These are phyloP conservation scores for Edolisoma coerulescens DNA, from an alignment of 2,113 vertebrate genomes.

Conservation along the genomic window DNA sequence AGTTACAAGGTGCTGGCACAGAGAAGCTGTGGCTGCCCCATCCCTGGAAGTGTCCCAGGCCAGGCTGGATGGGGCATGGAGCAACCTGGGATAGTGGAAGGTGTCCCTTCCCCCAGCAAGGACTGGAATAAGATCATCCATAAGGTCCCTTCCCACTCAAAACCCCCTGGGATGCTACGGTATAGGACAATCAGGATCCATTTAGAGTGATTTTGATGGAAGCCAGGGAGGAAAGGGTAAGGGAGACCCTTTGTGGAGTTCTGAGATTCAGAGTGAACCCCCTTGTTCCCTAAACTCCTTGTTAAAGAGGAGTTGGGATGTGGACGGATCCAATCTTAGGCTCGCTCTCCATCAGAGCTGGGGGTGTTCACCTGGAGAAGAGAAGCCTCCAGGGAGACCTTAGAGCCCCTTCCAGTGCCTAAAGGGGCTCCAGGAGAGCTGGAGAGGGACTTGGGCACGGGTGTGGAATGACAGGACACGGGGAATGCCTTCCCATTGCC, in stretches of 20 bases:
- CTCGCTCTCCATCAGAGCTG: neutral
- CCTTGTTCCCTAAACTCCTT: neutral
- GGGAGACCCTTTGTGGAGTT: neutral
- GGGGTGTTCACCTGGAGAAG: neutral
- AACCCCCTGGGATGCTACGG: accelerated
- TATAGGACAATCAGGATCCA: neutral
- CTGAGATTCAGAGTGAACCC: neutral
- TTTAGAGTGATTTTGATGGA: neutral
- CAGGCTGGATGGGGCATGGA: accelerated
- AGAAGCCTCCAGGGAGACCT: neutral
- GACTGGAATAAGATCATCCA: neutral
- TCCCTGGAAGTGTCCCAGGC: neutral
- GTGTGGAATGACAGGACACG: neutral
- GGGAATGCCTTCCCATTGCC: neutral
- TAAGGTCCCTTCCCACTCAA: neutral
- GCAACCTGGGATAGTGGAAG: neutral
- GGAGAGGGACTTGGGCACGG: neutral
- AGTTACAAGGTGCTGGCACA: too few species aligned
- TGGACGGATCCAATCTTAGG: neutral
- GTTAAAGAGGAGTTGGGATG: neutral
- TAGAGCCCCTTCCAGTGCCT: neutral
- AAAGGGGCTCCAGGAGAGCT: neutral
- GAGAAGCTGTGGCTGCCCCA: neutral
- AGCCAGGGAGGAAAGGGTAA: neutral
- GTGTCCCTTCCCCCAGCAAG: too few species aligned